Conservation (phyloP, 2,113 vertebrate species). For the Rhizomys pruinosus region DNA sequence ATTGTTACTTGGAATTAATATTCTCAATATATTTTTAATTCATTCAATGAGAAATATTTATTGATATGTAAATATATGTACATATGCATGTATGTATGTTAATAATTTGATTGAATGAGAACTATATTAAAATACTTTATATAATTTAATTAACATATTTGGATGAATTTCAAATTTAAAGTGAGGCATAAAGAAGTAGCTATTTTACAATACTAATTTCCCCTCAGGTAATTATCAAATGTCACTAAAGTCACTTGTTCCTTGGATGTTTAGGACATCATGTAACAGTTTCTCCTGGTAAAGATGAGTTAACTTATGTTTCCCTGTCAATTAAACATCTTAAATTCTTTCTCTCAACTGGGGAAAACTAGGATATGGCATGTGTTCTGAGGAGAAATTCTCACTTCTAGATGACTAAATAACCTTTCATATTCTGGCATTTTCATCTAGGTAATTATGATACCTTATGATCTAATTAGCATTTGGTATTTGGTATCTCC, state of each 20-base stretch:
- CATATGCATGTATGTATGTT: too few relatives aligned
- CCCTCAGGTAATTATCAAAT: neutral
- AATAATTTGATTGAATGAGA: too few relatives aligned
- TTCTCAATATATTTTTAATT: too few relatives aligned
- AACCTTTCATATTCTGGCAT: slow-evolving; percentile 84
- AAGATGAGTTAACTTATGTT: neutral
- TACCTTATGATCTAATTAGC: slow-evolving; percentile 85
- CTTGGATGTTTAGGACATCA: neutral
- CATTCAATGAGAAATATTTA: too few relatives aligned
- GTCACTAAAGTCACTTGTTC: neutral
- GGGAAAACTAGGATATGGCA: neutral
- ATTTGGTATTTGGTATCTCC: slow-evolving; percentile 85
- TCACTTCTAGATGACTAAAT: slow-evolving; percentile 82
- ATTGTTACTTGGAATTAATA: slow-evolving; percentile 22
- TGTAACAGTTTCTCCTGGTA: neutral
- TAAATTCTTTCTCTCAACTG: slow-evolving; percentile 31
- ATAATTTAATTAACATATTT: too few relatives aligned
- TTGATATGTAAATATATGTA: too few relatives aligned
- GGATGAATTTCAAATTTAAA: slow-evolving; percentile 31
- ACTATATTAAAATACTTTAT: too few relatives aligned
- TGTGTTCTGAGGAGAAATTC: slow-evolving; percentile 56
- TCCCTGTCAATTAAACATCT: slow-evolving; percentile 33
- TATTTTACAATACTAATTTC: neutral
- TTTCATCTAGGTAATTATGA: slow-evolving; percentile 83
- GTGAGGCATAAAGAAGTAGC: neutral